These are phyloP conservation scores for Dicyrtomina minuta DNA, from an alignment of 2,888 invertebrate genomes.

Conservation along the genomic window DNA sequence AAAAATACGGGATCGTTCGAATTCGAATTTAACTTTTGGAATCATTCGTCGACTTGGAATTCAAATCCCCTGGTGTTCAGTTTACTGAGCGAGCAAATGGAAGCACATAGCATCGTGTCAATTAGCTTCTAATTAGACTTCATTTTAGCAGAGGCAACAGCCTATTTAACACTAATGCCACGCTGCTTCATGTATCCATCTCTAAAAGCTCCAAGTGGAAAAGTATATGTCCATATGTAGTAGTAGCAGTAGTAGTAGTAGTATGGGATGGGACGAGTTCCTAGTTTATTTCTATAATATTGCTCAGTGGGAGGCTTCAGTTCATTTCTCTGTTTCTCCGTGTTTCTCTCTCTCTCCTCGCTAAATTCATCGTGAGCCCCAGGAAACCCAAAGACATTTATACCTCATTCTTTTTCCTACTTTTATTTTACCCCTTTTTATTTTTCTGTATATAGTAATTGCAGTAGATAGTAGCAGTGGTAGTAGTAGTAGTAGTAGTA, in stretches of 20 bases:
- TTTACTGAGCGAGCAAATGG: neutral
- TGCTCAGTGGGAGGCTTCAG: conserved; percentile 32
- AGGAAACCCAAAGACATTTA: conserved; percentile 25
- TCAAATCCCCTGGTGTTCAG: conserved; percentile 39
- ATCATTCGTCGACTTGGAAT: conserved; percentile 22
- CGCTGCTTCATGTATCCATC: too few species aligned
- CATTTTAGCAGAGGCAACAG: conserved; percentile 43
- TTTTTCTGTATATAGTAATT: too few species aligned
- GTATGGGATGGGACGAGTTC: conserved; percentile 3
- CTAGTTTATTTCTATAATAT: conserved; percentile 16
- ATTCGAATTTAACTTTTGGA: too few species aligned
- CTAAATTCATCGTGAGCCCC: conserved; percentile 11
- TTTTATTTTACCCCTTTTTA: too few species aligned
- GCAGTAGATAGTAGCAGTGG: too few species aligned
- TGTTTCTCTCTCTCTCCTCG: conserved; percentile 1
- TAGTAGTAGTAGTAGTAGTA: too few species aligned
- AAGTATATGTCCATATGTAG: too few species aligned
- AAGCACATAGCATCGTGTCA: conserved; percentile 46
- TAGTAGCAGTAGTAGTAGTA: too few species aligned
- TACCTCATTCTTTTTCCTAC: conserved; percentile 26
- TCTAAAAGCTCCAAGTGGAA: too few species aligned
- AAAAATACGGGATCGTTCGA: conserved; percentile 18
- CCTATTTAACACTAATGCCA: conserved; percentile 44
- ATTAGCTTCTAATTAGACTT: conserved; percentile 53
- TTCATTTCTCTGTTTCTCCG: conserved; percentile 4